phyloP scores from a whole-genome alignment of 2,888 invertebrate genomes.

The Hyalella azteca region DNA sequence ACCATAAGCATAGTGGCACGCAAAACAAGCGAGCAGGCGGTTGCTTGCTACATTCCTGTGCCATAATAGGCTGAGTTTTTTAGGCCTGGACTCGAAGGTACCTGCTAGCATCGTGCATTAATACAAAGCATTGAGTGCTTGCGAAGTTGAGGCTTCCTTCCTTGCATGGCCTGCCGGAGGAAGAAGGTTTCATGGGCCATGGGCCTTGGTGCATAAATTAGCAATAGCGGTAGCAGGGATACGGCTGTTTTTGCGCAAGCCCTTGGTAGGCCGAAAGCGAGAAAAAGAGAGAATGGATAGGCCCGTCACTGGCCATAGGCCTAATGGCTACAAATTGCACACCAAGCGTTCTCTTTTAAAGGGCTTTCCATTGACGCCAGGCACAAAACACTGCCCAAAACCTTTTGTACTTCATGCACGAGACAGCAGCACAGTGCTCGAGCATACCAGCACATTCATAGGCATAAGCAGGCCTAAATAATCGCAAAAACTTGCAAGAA shows the following conservation, averaged over 20 bases:
- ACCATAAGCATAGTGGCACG: no score
- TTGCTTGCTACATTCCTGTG: not conserved
- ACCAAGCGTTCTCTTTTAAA: conserved; percentile 14
- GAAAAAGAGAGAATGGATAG: not conserved
- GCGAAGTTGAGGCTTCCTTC: not conserved
- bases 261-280: not conserved
- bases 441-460: no score
- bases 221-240: not conserved
- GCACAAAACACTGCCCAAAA: not conserved
- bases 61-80: not conserved
- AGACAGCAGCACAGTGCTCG: no score
- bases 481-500: no score
- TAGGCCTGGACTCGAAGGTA: not conserved
- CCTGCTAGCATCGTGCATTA: not conserved
- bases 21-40: not conserved
- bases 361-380: conserved; percentile 18
- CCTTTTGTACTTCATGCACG: no score
- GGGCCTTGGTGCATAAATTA: not conserved
- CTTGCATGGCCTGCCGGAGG: not conserved
- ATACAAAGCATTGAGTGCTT: not conserved
- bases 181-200: not conserved
- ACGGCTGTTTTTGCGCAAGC: not conserved
- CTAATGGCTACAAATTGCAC: conserved; percentile 37
- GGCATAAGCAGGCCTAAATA: no score
- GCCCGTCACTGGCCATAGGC: conserved; percentile 27